These are phyloP conservation scores for Lasioglossum figueresi DNA, from an alignment of 2,888 invertebrate species.

Conservation along the genomic window DNA sequence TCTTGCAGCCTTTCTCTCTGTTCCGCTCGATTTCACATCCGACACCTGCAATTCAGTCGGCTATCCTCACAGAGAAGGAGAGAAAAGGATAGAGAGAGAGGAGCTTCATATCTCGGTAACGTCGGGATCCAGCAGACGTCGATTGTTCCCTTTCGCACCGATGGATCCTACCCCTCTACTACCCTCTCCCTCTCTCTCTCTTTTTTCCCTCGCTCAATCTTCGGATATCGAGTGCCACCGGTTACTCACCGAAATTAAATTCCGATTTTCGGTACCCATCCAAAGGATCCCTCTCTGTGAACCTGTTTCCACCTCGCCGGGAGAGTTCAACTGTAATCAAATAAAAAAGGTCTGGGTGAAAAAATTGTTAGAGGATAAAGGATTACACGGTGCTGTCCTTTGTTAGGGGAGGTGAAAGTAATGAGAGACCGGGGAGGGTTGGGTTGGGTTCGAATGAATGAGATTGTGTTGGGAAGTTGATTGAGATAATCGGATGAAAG, in stretches of 20 bases:
- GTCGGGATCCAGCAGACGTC: conserved; percentile 14
- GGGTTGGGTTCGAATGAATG: neutral
- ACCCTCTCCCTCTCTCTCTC: neutral
- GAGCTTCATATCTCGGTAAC: conserved; percentile 15
- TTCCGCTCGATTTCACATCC: conserved; percentile 44
- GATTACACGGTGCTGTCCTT: neutral
- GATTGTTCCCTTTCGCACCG: conserved; percentile 41
- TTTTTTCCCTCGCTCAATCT: conserved; percentile 5
- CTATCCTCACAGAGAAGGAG: neutral
- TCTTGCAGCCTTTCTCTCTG: neutral
- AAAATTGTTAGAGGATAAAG: conserved; percentile 1
- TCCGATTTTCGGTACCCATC: conserved; percentile 22
- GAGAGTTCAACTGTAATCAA: neutral
- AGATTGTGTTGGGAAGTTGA: neutral
- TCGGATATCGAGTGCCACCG: conserved; percentile 37
- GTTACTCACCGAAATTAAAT: conserved; percentile 44
- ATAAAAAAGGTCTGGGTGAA: neutral
- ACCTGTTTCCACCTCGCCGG: neutral
- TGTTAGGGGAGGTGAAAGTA: neutral
- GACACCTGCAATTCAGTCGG: conserved; percentile 40
- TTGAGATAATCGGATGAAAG: neutral
- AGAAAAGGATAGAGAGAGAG: neutral
- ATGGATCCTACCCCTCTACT: neutral
- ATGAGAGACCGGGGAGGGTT: neutral
- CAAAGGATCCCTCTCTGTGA: neutral